A percentile compares a stretch with the other conserved stretches of the same genome.
Evolutionary conservation across 2,113 vertebrate species (phyloP).

Genomic region (human (Homo sapiens)): DNA sequence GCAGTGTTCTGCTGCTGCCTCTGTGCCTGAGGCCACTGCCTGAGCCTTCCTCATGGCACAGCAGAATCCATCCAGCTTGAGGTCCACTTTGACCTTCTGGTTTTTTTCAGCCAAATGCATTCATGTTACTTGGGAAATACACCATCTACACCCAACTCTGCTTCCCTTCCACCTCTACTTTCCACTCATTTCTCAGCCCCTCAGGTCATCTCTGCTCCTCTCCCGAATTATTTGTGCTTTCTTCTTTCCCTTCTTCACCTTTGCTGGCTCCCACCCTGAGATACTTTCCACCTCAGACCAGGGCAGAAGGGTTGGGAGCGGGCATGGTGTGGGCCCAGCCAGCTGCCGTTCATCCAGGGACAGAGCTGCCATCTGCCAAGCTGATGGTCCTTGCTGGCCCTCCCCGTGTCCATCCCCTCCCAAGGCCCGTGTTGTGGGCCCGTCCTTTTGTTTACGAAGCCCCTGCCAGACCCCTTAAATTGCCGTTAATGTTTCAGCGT

Average conservation of each 20-base stretch:
- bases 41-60: not conserved
- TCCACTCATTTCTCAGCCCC: not conserved
- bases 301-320: not conserved
- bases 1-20: not conserved
- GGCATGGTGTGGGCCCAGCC: conserved; percentile 4
- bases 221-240: not conserved
- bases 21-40: not conserved
- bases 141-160: not conserved
- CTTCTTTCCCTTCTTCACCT: not conserved
- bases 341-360: conserved; percentile 54
- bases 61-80: not conserved
- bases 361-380: conserved; percentile 66
- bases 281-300: not conserved
- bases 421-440: conserved; percentile 84
- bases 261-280: not conserved
- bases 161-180: not conserved
- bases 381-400: not conserved
- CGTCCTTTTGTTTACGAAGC: conserved; percentile 90
- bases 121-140: not conserved
- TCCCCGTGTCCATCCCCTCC: conserved; percentile 65
- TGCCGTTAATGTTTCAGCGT: conserved; percentile 99
- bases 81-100: not conserved
- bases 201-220: not conserved
- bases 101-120: not conserved
- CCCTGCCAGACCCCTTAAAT: conserved; percentile 96